Conservation (phyloP, 2,113 vertebrate genomes). For the Podarcis muralis region DNA sequence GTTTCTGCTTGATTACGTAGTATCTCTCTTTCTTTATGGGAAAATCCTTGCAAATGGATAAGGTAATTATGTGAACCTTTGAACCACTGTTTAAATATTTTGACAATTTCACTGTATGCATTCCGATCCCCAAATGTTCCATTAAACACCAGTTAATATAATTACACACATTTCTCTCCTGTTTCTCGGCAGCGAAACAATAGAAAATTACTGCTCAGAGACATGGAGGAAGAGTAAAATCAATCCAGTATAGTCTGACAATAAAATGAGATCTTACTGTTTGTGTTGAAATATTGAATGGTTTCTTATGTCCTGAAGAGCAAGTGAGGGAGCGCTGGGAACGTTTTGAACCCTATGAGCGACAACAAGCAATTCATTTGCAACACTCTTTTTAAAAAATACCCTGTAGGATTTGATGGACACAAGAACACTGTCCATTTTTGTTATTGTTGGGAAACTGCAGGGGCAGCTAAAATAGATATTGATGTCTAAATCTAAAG, state of each 20-base stretch:
- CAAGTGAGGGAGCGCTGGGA: not conserved
- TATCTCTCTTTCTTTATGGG: conserved; percentile 7
- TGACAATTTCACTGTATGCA: conserved; percentile 12
- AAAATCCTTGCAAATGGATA: not conserved
- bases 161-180: conserved; percentile 4
- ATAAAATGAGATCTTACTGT: not conserved
- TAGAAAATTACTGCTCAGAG: conserved; percentile 26
- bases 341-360: conserved; percentile 3
- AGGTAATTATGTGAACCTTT: conserved; percentile 15
- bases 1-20: not conserved
- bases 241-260: not conserved
- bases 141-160: conserved; percentile 29
- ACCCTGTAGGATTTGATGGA: not conserved
- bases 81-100: conserved; percentile 44
- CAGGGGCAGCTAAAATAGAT: not conserved
- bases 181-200: conserved; percentile 29
- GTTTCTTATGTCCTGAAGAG: not conserved
- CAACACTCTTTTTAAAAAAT: not conserved
- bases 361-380: not conserved
- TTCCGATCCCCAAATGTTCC: conserved; percentile 4
- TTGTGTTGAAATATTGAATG: not conserved
- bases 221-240: not conserved
- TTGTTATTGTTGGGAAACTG: not conserved
- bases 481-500: not conserved
- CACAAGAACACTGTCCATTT: not conserved